phyloP scores from a whole-genome alignment of 2,797 vertebrate genomes.

The Aulostomus chinensis region DNA sequence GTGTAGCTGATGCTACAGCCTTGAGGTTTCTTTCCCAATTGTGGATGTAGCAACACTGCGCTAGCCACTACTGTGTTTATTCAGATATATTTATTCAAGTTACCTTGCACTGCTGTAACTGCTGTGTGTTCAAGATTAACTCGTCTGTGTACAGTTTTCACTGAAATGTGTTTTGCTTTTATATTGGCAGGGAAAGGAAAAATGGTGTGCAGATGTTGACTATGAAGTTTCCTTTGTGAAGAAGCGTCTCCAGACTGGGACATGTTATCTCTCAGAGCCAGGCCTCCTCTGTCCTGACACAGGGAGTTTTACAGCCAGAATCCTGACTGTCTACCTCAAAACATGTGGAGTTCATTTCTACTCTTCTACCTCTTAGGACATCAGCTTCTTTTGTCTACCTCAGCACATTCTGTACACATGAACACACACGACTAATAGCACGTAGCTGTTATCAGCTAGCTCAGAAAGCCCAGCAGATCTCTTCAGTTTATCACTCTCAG shows the following conservation, averaged over 20 bases:
- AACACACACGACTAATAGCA: not conserved
- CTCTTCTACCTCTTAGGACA: constrained; percentile 29
- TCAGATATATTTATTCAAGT: not conserved
- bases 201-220: constrained; percentile 2
- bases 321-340: constrained; percentile 38
- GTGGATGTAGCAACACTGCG: constrained; percentile 5
- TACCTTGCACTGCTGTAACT: not conserved
- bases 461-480: constrained; percentile 7
- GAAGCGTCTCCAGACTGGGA: constrained; percentile 4
- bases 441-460: constrained; percentile 20
- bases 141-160: too few species aligned
- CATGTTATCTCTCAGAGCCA: constrained; percentile 22
- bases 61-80: not conserved
- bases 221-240: not conserved
- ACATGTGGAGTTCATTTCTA: constrained; percentile 9
- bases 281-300: constrained; percentile 36
- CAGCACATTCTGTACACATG: constrained; percentile 1
- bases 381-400: constrained; percentile 30
- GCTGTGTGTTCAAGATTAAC: not conserved
- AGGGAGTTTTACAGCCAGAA: constrained; percentile 8
- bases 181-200: constrained; percentile 8
- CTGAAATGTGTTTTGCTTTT: too few species aligned
- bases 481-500: constrained; percentile 17
- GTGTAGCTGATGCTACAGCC: not conserved
- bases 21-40: constrained; percentile 5